A percentile compares a stretch with the other conserved stretches of the same genome.
phyloP scores from a whole-genome alignment of 2,797 vertebrate genomes.

The Tragopan temminckii region DNA sequence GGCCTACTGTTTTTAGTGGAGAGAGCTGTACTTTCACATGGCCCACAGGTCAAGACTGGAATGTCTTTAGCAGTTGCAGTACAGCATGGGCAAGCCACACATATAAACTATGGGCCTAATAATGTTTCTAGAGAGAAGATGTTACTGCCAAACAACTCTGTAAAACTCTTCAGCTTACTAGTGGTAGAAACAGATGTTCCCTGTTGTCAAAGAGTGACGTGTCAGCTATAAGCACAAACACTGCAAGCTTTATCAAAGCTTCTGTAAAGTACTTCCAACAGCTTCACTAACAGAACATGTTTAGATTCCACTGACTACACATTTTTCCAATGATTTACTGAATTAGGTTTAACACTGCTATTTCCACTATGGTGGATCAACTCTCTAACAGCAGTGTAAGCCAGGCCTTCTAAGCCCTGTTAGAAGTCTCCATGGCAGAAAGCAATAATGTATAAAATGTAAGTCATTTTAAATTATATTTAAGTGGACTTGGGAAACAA shows the following conservation, averaged over 20 bases:
- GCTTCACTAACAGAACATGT: neutral
- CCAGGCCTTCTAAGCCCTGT: neutral
- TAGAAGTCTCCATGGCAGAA: neutral
- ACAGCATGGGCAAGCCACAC: neutral
- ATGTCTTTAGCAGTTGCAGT: constrained; percentile 23
- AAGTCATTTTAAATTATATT: neutral
- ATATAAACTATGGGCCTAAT: neutral
- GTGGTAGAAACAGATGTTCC: neutral
- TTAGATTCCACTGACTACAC: neutral
- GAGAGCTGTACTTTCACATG: constrained; percentile 1
- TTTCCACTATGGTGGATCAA: neutral
- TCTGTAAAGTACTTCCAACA: neutral
- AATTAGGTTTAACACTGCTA: neutral
- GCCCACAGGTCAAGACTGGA: constrained; percentile 25
- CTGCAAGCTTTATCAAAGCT: neutral
- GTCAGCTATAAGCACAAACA: neutral
- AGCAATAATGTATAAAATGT: neutral
- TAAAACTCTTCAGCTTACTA: neutral
- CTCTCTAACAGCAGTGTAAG: neutral
- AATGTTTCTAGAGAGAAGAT: neutral
- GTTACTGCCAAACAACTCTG: neutral
- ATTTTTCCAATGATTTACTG: neutral
- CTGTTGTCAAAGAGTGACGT: neutral
- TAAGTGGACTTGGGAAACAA: neutral
- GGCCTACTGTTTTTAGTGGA: constrained; percentile 2